Evolutionary conservation across 2,113 vertebrate species (phyloP).

Genomic region (Mastomys coucha): DNA sequence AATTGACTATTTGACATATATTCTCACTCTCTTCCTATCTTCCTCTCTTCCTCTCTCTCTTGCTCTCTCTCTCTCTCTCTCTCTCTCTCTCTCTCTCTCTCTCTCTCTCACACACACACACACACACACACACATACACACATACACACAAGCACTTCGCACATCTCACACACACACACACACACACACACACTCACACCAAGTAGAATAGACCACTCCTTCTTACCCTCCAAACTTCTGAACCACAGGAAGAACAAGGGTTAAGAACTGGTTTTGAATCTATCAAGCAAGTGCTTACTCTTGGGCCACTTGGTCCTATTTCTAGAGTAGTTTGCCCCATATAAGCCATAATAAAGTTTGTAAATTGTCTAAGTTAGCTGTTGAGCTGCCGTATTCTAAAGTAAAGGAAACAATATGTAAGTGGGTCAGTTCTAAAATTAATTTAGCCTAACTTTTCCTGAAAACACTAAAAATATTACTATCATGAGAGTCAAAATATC

Average conservation of each 20-base stretch:
- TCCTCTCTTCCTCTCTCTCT: background rate
- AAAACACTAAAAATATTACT: conserved; percentile 78
- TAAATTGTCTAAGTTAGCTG: conserved; percentile 77
- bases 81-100: background rate
- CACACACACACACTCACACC: no score
- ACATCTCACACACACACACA: background rate
- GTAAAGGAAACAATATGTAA: conserved; percentile 79
- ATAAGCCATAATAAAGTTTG: conserved; percentile 71
- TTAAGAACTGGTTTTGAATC: conserved; percentile 66
- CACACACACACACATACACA: background rate
- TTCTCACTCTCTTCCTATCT: background rate
- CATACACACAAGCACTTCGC: no score
- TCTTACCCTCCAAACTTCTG: background rate
- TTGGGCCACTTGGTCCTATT: conserved; percentile 48
- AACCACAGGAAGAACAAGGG: background rate
- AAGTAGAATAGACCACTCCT: background rate
- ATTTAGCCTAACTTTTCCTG: conserved; percentile 76
- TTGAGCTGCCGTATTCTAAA: conserved; percentile 62
- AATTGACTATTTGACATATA: background rate
- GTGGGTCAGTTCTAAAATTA: conserved; percentile 83
- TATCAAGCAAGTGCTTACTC: conserved; percentile 44
- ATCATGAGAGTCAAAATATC: conserved; percentile 62
- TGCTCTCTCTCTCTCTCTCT: background rate
- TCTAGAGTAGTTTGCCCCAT: conserved; percentile 67
- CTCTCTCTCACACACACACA: background rate